phyloP scores from a whole-genome alignment of 1,140 invertebrate species.

The Camponotus pennsylvanicus region DNA sequence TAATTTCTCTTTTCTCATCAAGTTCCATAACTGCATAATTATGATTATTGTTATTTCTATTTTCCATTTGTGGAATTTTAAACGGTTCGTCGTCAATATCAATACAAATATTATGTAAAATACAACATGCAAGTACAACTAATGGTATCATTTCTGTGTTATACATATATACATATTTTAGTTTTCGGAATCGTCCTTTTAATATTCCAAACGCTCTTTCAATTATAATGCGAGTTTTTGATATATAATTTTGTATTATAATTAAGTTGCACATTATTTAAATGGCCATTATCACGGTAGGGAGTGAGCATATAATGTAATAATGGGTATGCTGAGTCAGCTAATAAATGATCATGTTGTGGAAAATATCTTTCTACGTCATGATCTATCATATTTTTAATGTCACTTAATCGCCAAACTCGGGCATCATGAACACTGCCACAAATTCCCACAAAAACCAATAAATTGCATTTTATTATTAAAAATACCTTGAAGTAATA shows the following conservation, averaged over 20 bases:
- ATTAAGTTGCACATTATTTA: neutral
- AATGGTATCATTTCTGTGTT: constrained; percentile 14
- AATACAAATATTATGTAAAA: constrained; percentile 3
- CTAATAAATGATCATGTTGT: neutral
- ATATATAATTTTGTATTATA: constrained; percentile 6
- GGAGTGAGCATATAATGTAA: constrained; percentile 6
- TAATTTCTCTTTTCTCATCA: constrained; percentile 16
- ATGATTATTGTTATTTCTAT: neutral
- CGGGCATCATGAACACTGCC: constrained; percentile 23
- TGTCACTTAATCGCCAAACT: constrained; percentile 24
- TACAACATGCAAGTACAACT: neutral
- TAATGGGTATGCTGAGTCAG: constrained; percentile 13
- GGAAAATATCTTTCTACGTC: constrained; percentile 24
- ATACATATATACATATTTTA: constrained; percentile 11
- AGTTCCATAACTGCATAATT: neutral
- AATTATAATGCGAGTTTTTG: constrained; percentile 11
- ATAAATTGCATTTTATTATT: constrained; percentile 25
- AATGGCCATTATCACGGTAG: constrained; percentile 29
- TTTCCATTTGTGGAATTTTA: neutral
- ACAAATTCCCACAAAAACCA: constrained; percentile 25
- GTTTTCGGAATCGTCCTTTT: neutral
- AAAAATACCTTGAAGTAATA: constrained; percentile 38
- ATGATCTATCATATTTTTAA: neutral
- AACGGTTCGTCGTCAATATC: constrained; percentile 9
- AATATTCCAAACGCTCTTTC: neutral